A percentile compares a stretch with the other conserved stretches of the same genome.
Evolutionary conservation across 2,797 vertebrate species (phyloP).

Genomic region (Xerus rutilus): DNA sequence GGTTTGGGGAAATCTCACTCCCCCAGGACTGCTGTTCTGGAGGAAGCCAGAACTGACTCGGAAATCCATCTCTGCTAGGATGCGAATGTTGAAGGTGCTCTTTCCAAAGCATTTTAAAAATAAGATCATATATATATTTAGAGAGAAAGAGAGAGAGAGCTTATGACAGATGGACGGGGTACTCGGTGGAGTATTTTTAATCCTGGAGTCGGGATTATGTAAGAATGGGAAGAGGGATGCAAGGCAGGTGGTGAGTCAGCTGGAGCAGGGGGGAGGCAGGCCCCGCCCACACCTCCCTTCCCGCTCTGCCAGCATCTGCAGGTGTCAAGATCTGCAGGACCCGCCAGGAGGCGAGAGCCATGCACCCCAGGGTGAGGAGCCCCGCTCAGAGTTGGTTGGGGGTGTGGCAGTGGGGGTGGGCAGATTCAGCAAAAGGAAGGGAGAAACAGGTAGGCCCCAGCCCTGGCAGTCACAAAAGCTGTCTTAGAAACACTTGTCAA

Average conservation of each 20-base stretch:
- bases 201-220: constrained; percentile 68
- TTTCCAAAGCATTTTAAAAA: constrained; percentile 73
- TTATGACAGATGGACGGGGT: constrained; percentile 74
- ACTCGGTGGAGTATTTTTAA: constrained; percentile 82
- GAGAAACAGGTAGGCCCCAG: background rate
- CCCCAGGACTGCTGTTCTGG: constrained; percentile 69
- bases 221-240: constrained; percentile 74
- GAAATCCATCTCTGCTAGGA: constrained; percentile 49
- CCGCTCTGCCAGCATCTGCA: constrained; percentile 45
- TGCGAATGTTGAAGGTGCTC: constrained; percentile 59
- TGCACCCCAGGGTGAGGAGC: background rate
- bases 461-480: background rate
- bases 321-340: background rate
- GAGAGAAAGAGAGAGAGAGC: constrained; percentile 10
- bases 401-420: fast-evolving
- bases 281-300: constrained; percentile 20
- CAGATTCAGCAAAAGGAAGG: background rate
- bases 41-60: constrained; percentile 69
- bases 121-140: constrained; percentile 54
- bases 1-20: constrained; percentile 61
- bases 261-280: constrained; percentile 70
- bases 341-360: background rate
- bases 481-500: constrained; percentile 65
- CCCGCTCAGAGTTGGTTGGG: fast-evolving
- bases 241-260: constrained; percentile 82